These are phyloP conservation scores for Cydia strobilella DNA, from an alignment of 1,140 invertebrate genomes.

Conservation along the genomic window DNA sequence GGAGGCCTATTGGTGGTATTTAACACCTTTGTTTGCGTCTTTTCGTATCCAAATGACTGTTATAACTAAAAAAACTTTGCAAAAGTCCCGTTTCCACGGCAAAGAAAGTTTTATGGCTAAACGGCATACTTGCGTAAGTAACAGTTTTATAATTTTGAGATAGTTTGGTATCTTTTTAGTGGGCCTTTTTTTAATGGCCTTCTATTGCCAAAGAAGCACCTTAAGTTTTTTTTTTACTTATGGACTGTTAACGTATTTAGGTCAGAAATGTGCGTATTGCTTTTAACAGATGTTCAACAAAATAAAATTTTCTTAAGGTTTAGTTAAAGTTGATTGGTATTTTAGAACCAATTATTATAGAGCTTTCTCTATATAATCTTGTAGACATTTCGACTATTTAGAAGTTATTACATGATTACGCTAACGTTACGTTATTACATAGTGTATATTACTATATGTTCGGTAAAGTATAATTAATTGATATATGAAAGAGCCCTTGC, in stretches of 20 bases:
- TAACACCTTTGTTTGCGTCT: neutral
- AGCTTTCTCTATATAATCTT: too few relatives aligned
- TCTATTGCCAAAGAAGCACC: conserved; percentile 3
- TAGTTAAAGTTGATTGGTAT: too few relatives aligned
- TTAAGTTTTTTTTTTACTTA: neutral
- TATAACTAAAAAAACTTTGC: conserved; percentile 13
- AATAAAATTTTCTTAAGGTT: too few relatives aligned
- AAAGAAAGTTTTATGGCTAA: conserved; percentile 18
- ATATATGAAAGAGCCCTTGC: too few relatives aligned
- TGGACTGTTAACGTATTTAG: neutral
- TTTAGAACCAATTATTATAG: too few relatives aligned
- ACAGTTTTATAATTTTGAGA: conserved; percentile 29
- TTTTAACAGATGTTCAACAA: neutral
- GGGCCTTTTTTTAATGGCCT: conserved; percentile 25
- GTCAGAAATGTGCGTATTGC: neutral
- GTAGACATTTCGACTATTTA: too few relatives aligned
- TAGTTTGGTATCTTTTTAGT: conserved; percentile 6
- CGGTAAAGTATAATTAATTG: too few relatives aligned
- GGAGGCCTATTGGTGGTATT: neutral
- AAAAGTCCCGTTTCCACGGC: conserved; percentile 1
- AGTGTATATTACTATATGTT: too few relatives aligned
- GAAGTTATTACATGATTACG: too few relatives aligned
- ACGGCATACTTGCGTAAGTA: conserved; percentile 18
- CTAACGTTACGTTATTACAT: too few relatives aligned
- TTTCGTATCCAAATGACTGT: neutral